Evolutionary conservation across 92 coral and sea anemone species (phyloP).

Genomic region (Hydrozoanthus gracilis): DNA sequence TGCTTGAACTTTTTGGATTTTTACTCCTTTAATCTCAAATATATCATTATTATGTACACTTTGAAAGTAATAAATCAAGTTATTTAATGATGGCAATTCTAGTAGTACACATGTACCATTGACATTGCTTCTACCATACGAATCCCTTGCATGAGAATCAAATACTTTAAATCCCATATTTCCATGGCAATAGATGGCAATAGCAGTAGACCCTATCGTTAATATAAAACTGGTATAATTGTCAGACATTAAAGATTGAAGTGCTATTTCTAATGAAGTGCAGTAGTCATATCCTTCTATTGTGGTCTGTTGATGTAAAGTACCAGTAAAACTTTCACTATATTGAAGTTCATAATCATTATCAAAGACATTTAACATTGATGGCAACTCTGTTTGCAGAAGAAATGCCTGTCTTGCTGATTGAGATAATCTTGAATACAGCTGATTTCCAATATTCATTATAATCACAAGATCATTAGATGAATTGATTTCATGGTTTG

Average conservation of each 20-base stretch:
- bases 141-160: slow-evolving; percentile 62
- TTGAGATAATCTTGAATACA: slow-evolving; percentile 62
- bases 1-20: slow-evolving; percentile 51
- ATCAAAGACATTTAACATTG: slow-evolving; percentile 56
- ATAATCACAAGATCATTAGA: slow-evolving; percentile 47
- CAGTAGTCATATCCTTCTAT: slow-evolving; percentile 67
- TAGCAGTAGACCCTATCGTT: slow-evolving; percentile 56
- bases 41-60: slow-evolving; percentile 59
- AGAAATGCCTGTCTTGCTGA: slow-evolving; percentile 58
- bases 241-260: slow-evolving; percentile 55
- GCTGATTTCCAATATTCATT: slow-evolving; percentile 59
- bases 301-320: slow-evolving; percentile 48
- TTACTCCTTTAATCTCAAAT: slow-evolving; percentile 64
- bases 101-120: slow-evolving; percentile 64
- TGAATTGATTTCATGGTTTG: slow-evolving; percentile 38
- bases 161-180: slow-evolving; percentile 53
- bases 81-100: slow-evolving; percentile 51
- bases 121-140: slow-evolving; percentile 57
- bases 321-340: slow-evolving; percentile 48
- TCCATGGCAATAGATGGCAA: slow-evolving; percentile 49
- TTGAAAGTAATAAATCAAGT: slow-evolving; percentile 45
- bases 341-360: slow-evolving; percentile 29
- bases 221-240: slow-evolving; percentile 54
- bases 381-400: slow-evolving; percentile 53
- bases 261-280: slow-evolving; percentile 64